Evolutionary conservation across 2,113 vertebrate species (phyloP).

Genomic region (Candoia aspera): DNA sequence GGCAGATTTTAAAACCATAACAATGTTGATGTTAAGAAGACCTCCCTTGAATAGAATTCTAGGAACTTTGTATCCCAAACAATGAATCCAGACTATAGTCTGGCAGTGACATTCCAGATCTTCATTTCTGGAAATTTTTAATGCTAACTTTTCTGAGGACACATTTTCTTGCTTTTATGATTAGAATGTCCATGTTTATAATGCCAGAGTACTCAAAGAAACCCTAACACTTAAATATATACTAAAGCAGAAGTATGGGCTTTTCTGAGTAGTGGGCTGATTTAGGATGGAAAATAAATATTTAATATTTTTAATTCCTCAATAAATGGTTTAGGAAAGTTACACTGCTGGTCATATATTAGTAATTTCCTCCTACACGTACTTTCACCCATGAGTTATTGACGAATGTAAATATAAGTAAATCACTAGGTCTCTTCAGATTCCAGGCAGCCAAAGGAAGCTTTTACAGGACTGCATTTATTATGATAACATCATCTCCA

Average conservation of each 20-base stretch:
- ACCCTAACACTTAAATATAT: neutral
- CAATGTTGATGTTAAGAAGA: neutral
- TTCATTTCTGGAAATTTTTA: neutral
- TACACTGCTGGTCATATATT: neutral
- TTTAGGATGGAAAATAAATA: neutral
- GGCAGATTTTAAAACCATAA: neutral
- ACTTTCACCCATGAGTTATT: constrained; percentile 1
- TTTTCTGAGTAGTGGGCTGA: neutral
- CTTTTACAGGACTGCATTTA: constrained; percentile 27
- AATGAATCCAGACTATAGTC: neutral
- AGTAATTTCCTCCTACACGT: neutral
- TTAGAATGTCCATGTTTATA: neutral
- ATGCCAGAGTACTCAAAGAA: neutral
- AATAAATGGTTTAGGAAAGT: constrained; percentile 3
- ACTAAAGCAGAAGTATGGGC: neutral
- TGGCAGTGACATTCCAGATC: neutral
- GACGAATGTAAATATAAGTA: constrained; percentile 9
- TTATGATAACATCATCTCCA: constrained; percentile 10
- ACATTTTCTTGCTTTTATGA: neutral
- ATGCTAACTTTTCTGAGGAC: neutral
- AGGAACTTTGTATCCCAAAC: neutral
- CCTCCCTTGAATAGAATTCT: neutral
- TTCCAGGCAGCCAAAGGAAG: constrained; percentile 6
- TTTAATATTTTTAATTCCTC: neutral
- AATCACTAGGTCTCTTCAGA: constrained; percentile 12